These are phyloP conservation scores for Apodemia mormo DNA, from an alignment of 2,888 invertebrate species.

Conservation along the genomic window DNA sequence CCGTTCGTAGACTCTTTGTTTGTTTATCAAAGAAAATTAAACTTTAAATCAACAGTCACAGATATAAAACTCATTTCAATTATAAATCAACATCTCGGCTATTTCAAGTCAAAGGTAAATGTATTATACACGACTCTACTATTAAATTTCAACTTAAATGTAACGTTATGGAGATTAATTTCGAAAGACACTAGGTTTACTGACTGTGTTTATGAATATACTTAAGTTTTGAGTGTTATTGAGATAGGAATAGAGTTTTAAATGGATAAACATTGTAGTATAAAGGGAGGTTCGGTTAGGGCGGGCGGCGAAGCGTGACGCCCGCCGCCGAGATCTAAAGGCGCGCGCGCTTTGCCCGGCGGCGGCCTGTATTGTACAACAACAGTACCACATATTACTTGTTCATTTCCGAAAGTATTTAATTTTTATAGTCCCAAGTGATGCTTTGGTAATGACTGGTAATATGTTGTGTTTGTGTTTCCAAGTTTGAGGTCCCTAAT, in stretches of 20 bases:
- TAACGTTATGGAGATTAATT: background rate
- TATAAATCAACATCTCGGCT: background rate
- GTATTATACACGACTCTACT: background rate
- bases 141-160: constrained; percentile 14
- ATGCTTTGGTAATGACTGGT: background rate
- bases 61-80: background rate
- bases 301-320: constrained; percentile 67
- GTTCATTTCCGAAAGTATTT: constrained; percentile 16
- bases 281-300: constrained; percentile 62
- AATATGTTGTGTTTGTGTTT: background rate
- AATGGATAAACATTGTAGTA: constrained; percentile 9
- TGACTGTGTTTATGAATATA: background rate
- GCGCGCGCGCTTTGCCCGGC: constrained; percentile 35
- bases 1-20: constrained; percentile 39
- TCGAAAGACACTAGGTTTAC: background rate
- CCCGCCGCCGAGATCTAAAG: constrained; percentile 76
- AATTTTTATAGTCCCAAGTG: constrained; percentile 6
- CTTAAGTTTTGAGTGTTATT: background rate
- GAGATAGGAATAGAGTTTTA: constrained; percentile 29
- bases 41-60: background rate
- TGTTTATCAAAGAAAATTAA: background rate
- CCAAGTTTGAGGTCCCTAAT: too few relatives aligned
- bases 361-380: constrained; percentile 46
- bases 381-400: constrained; percentile 23
- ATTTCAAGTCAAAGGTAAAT: constrained; percentile 18